Evolutionary conservation across 2,797 vertebrate species (phyloP).

Genomic region (Agapornis canus): DNA sequence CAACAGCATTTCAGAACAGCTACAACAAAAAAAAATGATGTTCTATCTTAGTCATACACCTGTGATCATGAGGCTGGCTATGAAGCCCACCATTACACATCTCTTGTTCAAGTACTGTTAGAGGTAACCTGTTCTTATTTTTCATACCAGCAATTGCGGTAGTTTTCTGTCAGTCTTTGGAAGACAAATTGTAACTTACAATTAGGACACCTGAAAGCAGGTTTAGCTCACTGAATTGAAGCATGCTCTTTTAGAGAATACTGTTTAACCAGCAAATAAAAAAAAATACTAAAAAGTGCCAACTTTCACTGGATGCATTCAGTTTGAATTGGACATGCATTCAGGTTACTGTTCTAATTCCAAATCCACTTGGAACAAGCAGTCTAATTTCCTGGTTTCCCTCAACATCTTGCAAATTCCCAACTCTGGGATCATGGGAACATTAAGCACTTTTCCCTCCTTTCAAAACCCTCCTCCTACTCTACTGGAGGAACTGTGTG

Average conservation of each 20-base stretch:
- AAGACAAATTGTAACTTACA: background rate
- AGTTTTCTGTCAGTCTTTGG: background rate
- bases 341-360: background rate
- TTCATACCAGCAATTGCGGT: background rate
- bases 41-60: background rate
- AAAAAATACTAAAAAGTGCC: background rate
- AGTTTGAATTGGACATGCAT: background rate
- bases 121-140: background rate
- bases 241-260: background rate
- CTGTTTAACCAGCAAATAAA: background rate
- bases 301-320: background rate
- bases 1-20: background rate
- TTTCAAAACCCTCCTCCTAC: background rate
- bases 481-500: background rate
- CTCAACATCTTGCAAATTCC: background rate
- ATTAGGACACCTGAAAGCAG: background rate
- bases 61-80: background rate
- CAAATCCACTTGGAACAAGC: background rate
- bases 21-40: background rate
- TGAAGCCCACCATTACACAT: background rate
- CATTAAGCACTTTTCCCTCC: rapidly evolving
- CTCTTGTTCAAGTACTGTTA: background rate
- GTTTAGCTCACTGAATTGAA: background rate
- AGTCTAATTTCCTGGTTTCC: background rate
- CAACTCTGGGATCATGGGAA: background rate